Evolutionary conservation across 2,113 vertebrate species (phyloP).

Genomic region (Antennarius striatus): DNA sequence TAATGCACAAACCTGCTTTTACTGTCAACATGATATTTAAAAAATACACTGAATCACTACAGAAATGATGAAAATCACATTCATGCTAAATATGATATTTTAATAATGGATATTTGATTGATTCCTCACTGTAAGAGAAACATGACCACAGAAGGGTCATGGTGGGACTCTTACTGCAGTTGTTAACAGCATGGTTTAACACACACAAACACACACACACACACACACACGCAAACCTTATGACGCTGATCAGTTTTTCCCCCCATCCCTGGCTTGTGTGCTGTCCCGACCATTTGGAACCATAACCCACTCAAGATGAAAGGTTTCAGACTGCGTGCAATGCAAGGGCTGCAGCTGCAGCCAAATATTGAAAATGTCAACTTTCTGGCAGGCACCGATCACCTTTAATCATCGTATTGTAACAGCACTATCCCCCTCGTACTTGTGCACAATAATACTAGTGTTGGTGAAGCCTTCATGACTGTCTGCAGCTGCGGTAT

Average conservation of each 20-base stretch:
- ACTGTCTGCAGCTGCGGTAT: conserved; percentile 25
- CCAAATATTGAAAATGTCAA: conserved; percentile 59
- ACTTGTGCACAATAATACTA: conserved; percentile 15
- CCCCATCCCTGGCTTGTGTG: conserved; percentile 29
- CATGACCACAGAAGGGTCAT: too few relatives aligned
- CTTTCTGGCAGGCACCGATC: conserved; percentile 54
- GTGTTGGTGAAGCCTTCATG: neutral
- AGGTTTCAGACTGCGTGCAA: conserved; percentile 49
- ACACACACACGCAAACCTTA: too few relatives aligned
- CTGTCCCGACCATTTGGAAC: conserved; percentile 42
- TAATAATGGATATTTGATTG: too few relatives aligned
- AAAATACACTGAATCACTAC: neutral
- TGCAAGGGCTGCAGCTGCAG: conserved; percentile 25
- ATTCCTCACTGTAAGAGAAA: too few relatives aligned
- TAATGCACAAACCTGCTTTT: neutral
- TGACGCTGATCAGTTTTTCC: conserved; percentile 45
- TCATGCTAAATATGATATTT: too few relatives aligned
- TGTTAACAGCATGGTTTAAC: conserved; percentile 14
- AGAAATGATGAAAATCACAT: too few relatives aligned
- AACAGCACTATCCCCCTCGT: conserved; percentile 21
- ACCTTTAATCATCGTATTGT: conserved; percentile 62
- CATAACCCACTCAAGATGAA: conserved; percentile 58
- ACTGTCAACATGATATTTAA: neutral
- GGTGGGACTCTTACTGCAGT: neutral
- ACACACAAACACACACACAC: neutral